These are phyloP conservation scores for Cyclargus thomasi DNA, from an alignment of 1,140 invertebrate genomes.

Conservation along the genomic window DNA sequence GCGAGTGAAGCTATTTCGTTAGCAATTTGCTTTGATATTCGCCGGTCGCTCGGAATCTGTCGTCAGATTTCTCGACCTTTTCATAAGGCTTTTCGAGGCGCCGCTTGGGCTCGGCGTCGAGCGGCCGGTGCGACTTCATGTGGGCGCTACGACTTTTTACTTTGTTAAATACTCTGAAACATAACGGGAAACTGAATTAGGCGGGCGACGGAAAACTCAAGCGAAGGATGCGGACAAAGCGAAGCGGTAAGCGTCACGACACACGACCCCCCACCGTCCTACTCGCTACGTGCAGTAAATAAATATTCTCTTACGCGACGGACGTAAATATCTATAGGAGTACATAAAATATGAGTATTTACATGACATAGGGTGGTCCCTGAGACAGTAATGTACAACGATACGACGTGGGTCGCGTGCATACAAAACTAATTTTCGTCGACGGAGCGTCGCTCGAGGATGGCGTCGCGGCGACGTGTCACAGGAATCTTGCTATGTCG, in stretches of 20 bases:
- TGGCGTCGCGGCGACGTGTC: constrained; percentile 22
- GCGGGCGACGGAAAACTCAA: constrained; percentile 41
- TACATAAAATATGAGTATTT: constrained; percentile 31
- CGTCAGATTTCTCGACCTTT: constrained; percentile 70
- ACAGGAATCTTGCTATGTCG: constrained; percentile 41
- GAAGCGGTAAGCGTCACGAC: constrained; percentile 51
- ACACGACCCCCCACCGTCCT: constrained; percentile 38
- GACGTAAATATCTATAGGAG: constrained; percentile 41
- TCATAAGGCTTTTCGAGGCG: constrained; percentile 74
- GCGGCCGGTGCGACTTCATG: constrained; percentile 96
- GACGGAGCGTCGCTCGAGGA: constrained; percentile 4
- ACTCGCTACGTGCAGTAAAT: constrained; percentile 53
- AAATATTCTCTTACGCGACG: constrained; percentile 38
- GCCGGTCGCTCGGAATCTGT: constrained; percentile 60
- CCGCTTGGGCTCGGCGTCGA: constrained; percentile 79
- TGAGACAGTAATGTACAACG: constrained; percentile 28
- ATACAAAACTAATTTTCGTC: constrained; percentile 11
- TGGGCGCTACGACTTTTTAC: constrained; percentile 98
- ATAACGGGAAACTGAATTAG: constrained; percentile 61
- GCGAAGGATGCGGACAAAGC: constrained; percentile 34
- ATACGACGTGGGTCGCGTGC: constrained; percentile 26
- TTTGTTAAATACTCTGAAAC: constrained; percentile 95
- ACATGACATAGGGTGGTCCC: constrained; percentile 46
- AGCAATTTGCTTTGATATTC: constrained; percentile 64
- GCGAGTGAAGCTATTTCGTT: constrained; percentile 43